Evolutionary conservation across 2,888 invertebrate species (phyloP), one percentile per base, ranked within the genome.

Genomic region (Drosophila birchii): DNA sequence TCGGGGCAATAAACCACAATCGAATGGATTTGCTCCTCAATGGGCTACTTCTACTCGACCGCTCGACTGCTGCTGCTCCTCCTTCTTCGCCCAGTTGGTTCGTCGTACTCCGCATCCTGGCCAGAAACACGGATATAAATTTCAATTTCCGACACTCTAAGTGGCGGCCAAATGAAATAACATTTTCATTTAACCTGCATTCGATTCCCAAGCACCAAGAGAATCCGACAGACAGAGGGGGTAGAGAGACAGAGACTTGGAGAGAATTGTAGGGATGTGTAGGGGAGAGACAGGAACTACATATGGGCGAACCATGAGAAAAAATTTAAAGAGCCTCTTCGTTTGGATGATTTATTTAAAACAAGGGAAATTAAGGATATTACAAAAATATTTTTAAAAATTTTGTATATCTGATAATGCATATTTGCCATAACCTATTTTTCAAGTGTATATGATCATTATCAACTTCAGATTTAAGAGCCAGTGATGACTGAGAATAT

Each of bases 91-190:
- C 3, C 54, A 32, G 60, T 61, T 64, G 68, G 60, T 54, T 38
- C 57, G 36, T 38, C 57, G 36, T 47, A 56, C 53, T 60, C 23
- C 56, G 47, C 67, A 59, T 74, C 38, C 56, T 76, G 76, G 76
- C 78, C 86, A 88, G 86, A 83, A 88, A 89, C 89, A 87, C 87
- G 89, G 87, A 87, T 89, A 89, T 87, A 89, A 87, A 89, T 87
- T 87, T 87, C 87, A 89, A 87, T 89, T 87, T 87, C 87, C 87
- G 87, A 89, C 89, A 89, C 88, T 84, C 89, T 83, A 87, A 86
- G 89, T 88, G 86, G 83, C 89, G 85, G 79, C 75, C 86, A 87
- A 87, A 87, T 87, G 86, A 87, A 87, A 87, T 87, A 87, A 87
- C 86, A 87, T 87, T 87, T 87, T 87, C 86, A 87, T 87, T 87